Evolutionary conservation across 2,888 invertebrate genomes (phyloP).

Genomic region (Villa cingulata): DNA sequence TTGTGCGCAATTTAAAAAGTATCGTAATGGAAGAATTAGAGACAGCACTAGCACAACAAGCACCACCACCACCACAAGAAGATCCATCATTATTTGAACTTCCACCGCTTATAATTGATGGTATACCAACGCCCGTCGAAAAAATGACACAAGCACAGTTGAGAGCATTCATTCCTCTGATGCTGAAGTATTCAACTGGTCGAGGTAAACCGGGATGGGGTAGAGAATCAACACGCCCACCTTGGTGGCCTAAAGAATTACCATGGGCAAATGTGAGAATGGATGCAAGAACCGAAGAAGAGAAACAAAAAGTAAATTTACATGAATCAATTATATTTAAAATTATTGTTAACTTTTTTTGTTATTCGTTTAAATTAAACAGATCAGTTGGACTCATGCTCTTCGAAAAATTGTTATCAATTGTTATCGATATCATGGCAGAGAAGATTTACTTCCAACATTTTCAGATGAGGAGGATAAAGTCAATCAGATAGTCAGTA

Average conservation of each 20-base stretch:
- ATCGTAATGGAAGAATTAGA: constrained; percentile 94
- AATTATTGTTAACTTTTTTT: not conserved
- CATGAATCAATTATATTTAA: not conserved
- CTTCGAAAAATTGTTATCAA: constrained; percentile 92
- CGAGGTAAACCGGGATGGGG: constrained; percentile 98
- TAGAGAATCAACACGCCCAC: constrained; percentile 84
- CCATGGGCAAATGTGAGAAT: constrained; percentile 98
- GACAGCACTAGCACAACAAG: constrained; percentile 82
- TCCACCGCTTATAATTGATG: constrained; percentile 91
- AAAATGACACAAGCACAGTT: constrained; percentile 98
- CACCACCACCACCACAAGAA: constrained; percentile 64
- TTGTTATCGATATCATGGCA: constrained; percentile 94
- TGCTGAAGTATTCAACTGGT: constrained; percentile 95
- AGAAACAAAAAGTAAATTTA: constrained; percentile 76
- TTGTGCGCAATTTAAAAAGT: constrained; percentile 76
- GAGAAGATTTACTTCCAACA: constrained; percentile 87
- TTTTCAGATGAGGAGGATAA: constrained; percentile 87
- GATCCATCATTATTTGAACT: constrained; percentile 90
- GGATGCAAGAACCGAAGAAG: constrained; percentile 91
- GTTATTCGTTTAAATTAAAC: constrained; percentile 18
- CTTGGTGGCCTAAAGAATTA: constrained; percentile 97
- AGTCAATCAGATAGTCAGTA: constrained; percentile 45
- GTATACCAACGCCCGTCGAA: constrained; percentile 94
- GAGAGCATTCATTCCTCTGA: constrained; percentile 90
- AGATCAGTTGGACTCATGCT: constrained; percentile 98